phyloP scores from a whole-genome alignment of 2,797 vertebrate genomes.

The Pipistrellus nathusii region DNA sequence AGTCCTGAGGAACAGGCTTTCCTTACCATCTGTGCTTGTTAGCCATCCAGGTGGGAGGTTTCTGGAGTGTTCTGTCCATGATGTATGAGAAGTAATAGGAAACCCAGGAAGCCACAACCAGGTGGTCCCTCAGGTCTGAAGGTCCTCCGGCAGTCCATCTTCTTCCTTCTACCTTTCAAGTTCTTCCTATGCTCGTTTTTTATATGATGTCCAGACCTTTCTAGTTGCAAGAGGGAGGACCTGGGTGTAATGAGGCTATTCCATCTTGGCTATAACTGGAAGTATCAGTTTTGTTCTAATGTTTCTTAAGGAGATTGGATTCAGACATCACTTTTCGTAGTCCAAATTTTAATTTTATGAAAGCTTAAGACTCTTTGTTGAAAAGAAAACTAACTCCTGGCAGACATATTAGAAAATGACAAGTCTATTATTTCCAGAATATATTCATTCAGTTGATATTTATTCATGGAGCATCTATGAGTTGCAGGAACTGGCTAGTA shows the following conservation, averaged over 20 bases:
- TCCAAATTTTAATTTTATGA: constrained; percentile 20
- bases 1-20: background rate
- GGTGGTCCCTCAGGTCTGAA: background rate
- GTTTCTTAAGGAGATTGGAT: background rate
- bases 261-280: constrained; percentile 1
- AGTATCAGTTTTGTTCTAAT: background rate
- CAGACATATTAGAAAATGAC: background rate
- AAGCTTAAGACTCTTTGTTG: background rate
- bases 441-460: background rate
- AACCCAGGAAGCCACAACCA: background rate
- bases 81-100: constrained; percentile 36
- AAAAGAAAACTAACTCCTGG: background rate
- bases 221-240: background rate
- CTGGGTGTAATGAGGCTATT: background rate
- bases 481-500: background rate
- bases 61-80: background rate
- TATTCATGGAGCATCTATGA: background rate
- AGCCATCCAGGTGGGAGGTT: background rate
- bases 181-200: constrained; percentile 50
- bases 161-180: constrained; percentile 47
- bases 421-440: background rate
- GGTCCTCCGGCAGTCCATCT: background rate
- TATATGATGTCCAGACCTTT: background rate
- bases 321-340: background rate
- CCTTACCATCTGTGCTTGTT: background rate